Evolutionary conservation across 2,888 invertebrate species (phyloP), one percentile per base, ranked within the genome.

Genomic region (Agrochola macilenta): DNA sequence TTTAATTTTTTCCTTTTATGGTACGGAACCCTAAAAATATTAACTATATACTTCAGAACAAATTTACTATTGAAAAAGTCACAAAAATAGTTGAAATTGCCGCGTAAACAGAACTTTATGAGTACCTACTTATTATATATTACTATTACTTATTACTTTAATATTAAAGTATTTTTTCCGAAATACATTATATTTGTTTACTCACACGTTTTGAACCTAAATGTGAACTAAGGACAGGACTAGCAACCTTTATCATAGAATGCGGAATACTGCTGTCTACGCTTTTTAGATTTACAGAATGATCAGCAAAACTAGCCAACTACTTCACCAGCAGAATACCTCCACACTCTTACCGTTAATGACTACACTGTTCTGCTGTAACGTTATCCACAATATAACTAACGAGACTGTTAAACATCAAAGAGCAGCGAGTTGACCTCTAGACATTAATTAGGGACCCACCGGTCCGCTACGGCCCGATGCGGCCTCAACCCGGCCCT

Each of bases 401-500:
- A 87, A 88, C 87, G 76, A 87, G 78, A 63, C 69, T 81, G 74
- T 52, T 63, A 69, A 76, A 86, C 84, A 88, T 87, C 87, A 86
- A 87, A 84, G 87, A 81, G 87, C 76, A 69, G 71, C 75, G 30
- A 86, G 75, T 79, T 87, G 87, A 88, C 89, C 89, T 88, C 82
- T 74, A 82, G 87, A 88, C 87, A 84, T 82, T 88, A 81, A 88
- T 88, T 81, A 87, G 76, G 81, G 66, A 71, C 39, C 63, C 74
- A 60, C 20, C 54, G 71, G 69, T n/a, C 39, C 39, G 30, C 49
- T 54, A 35, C 35, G 70, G 79, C 84, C 79, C 46, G n/a, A 20
- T 43, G 14, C 20, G 73, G 68, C 69, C 49, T 60, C 46, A 35
- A 46, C 14, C 3, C 60, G 54, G 58, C 46, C 58, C 49, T 52